phyloP scores from a whole-genome alignment of 92 coral and sea anemone species.

The Micromussa lordhowensis region DNA sequence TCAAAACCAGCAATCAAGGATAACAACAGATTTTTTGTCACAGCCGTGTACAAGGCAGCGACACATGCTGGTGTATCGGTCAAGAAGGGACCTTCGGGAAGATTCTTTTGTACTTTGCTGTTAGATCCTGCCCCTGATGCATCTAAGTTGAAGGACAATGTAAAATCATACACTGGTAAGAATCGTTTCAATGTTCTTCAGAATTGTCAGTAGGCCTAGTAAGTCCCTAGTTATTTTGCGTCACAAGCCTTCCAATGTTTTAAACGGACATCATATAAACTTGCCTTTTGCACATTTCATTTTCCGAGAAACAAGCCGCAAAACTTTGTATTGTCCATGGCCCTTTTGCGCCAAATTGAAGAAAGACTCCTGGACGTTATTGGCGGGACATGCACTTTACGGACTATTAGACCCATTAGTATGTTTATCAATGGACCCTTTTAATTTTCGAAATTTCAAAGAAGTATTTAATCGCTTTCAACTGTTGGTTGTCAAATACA shows the following conservation, averaged over 20 bases:
- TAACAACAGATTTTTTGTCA: conserved; percentile 56
- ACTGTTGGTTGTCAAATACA: too few species aligned
- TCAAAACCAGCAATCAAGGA: conserved; percentile 49
- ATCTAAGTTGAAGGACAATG: conserved; percentile 32
- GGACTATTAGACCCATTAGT: background rate
- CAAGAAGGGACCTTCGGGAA: conserved; percentile 55
- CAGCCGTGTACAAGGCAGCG: conserved; percentile 48
- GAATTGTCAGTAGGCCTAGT: background rate
- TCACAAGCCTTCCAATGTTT: too few species aligned
- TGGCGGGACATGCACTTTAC: background rate
- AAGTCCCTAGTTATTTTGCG: background rate
- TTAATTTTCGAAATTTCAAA: background rate
- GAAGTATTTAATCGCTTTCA: background rate
- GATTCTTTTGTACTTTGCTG: conserved; percentile 42
- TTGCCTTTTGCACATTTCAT: background rate
- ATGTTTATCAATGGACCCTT: background rate
- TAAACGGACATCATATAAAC: too few species aligned
- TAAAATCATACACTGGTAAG: conserved; percentile 52
- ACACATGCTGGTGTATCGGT: conserved; percentile 54
- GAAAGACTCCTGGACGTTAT: background rate
- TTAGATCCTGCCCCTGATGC: conserved; percentile 40
- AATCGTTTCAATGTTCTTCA: background rate
- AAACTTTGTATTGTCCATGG: too few species aligned
- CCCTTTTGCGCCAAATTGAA: too few species aligned
- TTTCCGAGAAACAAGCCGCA: too few species aligned